Percentiles rank a stretch among this genome's conserved stretches.
Evolutionary conservation across 2,113 vertebrate species (phyloP).

Genomic region (Phrynosoma platyrhinos): DNA sequence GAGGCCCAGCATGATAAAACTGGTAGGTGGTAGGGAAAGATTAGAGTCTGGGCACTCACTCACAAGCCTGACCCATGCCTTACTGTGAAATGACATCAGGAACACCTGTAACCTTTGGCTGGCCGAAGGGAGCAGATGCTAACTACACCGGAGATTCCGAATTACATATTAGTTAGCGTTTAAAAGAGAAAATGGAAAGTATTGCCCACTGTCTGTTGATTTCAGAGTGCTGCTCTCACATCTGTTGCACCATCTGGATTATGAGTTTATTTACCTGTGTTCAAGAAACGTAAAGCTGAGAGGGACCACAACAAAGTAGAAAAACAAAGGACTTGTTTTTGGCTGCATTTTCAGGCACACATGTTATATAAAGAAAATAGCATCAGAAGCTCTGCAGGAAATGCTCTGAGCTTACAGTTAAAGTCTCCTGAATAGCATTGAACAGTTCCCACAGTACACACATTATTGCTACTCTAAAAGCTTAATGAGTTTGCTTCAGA

Average conservation of each 20-base stretch:
- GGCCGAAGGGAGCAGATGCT: conserved; percentile 94
- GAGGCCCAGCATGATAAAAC: conserved; percentile 90
- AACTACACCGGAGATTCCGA: conserved; percentile 87
- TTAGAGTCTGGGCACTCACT: conserved; percentile 81
- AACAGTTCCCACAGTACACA: conserved; percentile 91
- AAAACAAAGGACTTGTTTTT: conserved; percentile 96
- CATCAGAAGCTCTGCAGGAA: conserved; percentile 99
- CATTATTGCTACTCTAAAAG: conserved; percentile 91
- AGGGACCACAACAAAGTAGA: conserved; percentile 95
- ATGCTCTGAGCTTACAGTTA: conserved; percentile 91
- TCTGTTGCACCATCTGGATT: conserved; percentile 99
- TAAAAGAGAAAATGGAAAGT: conserved; percentile 89
- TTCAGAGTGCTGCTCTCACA: conserved; percentile 96
- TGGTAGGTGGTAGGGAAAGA: conserved; percentile 90
- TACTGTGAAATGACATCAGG: conserved; percentile 90
- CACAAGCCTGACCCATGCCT: conserved; percentile 83
- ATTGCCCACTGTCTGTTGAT: conserved; percentile 95
- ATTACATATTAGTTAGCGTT: conserved; percentile 92
- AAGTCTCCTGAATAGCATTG: conserved; percentile 93
- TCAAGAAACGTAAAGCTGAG: conserved; percentile 94
- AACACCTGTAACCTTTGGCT: conserved; percentile 97
- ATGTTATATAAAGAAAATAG: conserved; percentile 99
- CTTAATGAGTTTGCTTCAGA: conserved; percentile 94
- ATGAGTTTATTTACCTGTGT: conserved; percentile 99
- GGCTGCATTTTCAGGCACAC: conserved; percentile 95